These are phyloP conservation scores for Epinotia nisella DNA, from an alignment of 2,888 invertebrate species.

Conservation along the genomic window DNA sequence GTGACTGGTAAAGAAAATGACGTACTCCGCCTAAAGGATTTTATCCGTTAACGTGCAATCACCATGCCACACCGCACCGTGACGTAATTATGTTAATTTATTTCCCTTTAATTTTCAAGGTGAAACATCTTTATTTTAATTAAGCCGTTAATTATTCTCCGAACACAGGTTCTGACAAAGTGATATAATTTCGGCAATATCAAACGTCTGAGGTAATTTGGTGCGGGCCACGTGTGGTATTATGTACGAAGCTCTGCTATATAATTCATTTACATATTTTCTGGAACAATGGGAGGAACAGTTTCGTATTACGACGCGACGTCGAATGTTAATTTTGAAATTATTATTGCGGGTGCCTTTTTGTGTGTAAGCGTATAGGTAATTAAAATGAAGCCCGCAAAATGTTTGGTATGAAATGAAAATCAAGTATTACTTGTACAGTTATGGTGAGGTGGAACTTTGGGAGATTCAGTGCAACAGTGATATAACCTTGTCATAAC, in stretches of 20 bases:
- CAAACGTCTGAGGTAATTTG: slow-evolving; percentile 32
- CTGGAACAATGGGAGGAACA: slow-evolving; percentile 28
- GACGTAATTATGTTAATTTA: slow-evolving; percentile 29
- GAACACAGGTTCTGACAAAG: slow-evolving; percentile 32
- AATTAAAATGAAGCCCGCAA: neutral
- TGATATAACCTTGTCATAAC: too few relatives aligned
- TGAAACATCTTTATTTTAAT: slow-evolving; percentile 31
- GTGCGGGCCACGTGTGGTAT: slow-evolving; percentile 17
- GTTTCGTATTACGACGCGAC: slow-evolving; percentile 7
- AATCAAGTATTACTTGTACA: too few relatives aligned
- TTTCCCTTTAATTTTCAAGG: slow-evolving; percentile 16
- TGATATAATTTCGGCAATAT: slow-evolving; percentile 38
- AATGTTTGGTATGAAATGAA: neutral
- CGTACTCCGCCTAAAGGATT: too few relatives aligned
- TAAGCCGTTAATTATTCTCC: slow-evolving; percentile 28
- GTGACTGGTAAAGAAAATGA: too few relatives aligned
- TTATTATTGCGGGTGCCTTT: slow-evolving; percentile 1
- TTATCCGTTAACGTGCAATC: too few relatives aligned
- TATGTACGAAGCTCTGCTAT: slow-evolving; percentile 22
- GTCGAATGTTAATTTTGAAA: slow-evolving; percentile 18
- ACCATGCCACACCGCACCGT: neutral
- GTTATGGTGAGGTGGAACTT: too few relatives aligned
- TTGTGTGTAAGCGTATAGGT: too few relatives aligned
- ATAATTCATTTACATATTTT: slow-evolving; percentile 41
- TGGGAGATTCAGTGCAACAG: too few relatives aligned